Evolutionary conservation across 2,113 vertebrate genomes (phyloP).

Genomic region (Tursiops truncatus): DNA sequence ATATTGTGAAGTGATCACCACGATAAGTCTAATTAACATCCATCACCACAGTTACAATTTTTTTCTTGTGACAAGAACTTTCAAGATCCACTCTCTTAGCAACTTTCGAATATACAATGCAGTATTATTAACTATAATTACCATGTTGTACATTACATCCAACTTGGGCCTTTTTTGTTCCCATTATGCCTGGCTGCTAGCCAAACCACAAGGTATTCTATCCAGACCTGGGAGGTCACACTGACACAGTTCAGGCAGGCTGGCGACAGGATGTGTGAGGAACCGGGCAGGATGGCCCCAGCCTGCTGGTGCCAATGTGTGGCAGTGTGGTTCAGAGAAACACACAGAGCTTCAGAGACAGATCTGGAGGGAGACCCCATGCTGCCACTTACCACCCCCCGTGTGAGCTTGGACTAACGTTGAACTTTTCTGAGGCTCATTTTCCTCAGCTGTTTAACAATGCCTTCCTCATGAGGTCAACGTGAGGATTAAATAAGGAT

Average conservation of each 20-base stretch:
- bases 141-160: neutral
- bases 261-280: neutral
- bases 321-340: neutral
- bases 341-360: neutral
- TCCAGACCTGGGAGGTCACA: neutral
- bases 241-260: neutral
- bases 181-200: neutral
- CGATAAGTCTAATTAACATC: neutral
- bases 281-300: neutral
- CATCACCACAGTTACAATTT: neutral
- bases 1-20: neutral
- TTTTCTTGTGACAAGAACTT: neutral
- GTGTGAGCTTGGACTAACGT: neutral
- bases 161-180: neutral
- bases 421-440: neutral
- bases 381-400: neutral
- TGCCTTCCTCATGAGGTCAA: neutral
- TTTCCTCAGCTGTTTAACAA: neutral
- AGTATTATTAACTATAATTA: neutral
- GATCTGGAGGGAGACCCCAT: neutral
- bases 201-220: neutral
- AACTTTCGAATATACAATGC: neutral
- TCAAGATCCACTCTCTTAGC: neutral
- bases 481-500: neutral
- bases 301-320: neutral